Base-by-base conservation (phyloP, 2,113 vertebrate species). In the Varanus salvator region DNA sequence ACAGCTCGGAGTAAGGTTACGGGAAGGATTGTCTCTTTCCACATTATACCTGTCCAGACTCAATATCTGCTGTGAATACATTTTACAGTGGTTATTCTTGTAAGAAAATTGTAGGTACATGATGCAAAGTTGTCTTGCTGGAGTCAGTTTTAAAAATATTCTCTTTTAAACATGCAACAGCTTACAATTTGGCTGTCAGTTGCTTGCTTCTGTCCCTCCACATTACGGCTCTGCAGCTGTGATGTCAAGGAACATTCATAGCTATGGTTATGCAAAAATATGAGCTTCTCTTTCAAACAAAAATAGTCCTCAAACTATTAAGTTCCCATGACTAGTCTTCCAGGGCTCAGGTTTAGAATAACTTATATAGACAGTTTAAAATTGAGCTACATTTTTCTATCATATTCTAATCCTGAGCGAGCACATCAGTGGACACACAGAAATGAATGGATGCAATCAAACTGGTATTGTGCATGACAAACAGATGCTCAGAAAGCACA, bases 181-280 rank as follows among this genome's bases (percentile, higher is more conserved):
- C 4, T 14, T 54, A 54, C 54, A 54, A 80, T 50, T 7, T 52
- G 29, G 25, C 78, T 54, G 11, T n/a, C 0, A 3, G 17, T 21
- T 27, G 38, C 75, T 48, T 77, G 38, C 11, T 5, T 29, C 29
- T 29, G 15, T 12, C 29, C 27, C 52, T 29, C 50, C 6, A 1
- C 29, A 2, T 17, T 54, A 57, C 57, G 34, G 74, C 74, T 76
- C 17, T 76, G n/a, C 74, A 76, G 52, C 5, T 57, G 48, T 6
- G 27, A 80, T 80, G 52, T n/a, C 29, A n/a, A 1, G 17, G 78
- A 57, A 57, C 48, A 27, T 81, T 57, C 31, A 57, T 90, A 92
- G 90, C 72, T 92, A 85, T 89, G 81, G 57, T 84, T 89, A 31
- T 84, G 57, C 93, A 94, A 95, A 91, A 89, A 93, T 93, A 93